Evolutionary conservation across 2,797 vertebrate species (phyloP), one percentile per base, ranked within the genome.

Genomic region (Sebastes hubbsi): DNA sequence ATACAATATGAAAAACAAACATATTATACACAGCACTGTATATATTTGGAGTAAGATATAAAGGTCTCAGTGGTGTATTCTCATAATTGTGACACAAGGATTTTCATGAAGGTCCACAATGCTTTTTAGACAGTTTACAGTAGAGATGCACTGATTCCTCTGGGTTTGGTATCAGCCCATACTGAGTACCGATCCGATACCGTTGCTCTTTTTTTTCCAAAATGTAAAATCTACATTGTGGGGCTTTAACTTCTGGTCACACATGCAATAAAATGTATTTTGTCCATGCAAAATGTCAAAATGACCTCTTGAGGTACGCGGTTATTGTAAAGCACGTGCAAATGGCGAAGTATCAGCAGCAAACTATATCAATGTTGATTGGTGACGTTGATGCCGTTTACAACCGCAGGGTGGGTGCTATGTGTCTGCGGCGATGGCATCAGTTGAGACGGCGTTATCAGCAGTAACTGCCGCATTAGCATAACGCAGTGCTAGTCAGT

Each of bases 1-100:
- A 66, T 56, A 10, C 6, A 74, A 18, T 25, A 29, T 46, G 27
- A 67, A 84, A 79, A 83, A 82, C 32, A 80, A 84, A 77, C 22
- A 64, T 27, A 27, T 72, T 72, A 8, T 22, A 67, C 46, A 16
- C 3, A 64, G 1, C 32, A 30, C 29, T 32, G 38, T 42, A 34
- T 56, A n/a, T 61, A 62, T 63, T 74, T 54, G 52, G 14, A 59
- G 34, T 27, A 22, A 58, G 8, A 72, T 58, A 61, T 49, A 27
- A 30, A 73, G 18, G 13, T 32, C 18, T 20, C 9, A 14, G 4
- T 59, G 36, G 12, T 22, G n/a, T 61, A 30, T 65, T 72, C 4
- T 46, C 7, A 25, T 46, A 30, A 18, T 18, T 62, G 8, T 69
- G 20, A 38, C 49, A 13, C 13, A 61, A 24, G 0, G 32, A 56